These are phyloP conservation scores for Xiphydria camelus DNA, from an alignment of 2,888 invertebrate genomes.

Conservation along the genomic window DNA sequence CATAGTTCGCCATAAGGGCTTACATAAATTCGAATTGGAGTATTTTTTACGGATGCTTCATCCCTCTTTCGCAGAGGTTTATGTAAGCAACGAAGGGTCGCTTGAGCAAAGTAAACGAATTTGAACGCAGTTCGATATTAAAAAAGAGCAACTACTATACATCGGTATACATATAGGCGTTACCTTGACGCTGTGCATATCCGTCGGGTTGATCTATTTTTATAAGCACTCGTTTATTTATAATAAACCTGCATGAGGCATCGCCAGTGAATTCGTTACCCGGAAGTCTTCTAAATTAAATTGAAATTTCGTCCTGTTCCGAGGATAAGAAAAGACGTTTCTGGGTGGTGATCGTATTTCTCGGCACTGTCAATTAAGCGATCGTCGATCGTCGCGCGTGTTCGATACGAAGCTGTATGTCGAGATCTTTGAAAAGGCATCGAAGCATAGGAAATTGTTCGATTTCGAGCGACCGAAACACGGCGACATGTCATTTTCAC, in stretches of 20 bases:
- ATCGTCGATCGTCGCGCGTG: too few species aligned
- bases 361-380: too few species aligned
- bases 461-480: not conserved
- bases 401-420: too few species aligned
- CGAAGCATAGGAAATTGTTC: too few species aligned
- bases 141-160: not conserved
- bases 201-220: not conserved
- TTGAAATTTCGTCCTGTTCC: not conserved
- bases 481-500: too few species aligned
- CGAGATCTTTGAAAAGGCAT: too few species aligned
- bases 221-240: not conserved
- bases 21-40: not conserved
- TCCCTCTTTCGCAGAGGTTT: not conserved
- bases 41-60: not conserved
- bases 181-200: not conserved
- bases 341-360: too few species aligned
- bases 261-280: too few species aligned
- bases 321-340: too few species aligned
- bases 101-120: not conserved
- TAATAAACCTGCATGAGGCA: too few species aligned
- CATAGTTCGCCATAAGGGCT: not conserved
- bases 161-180: not conserved
- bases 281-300: too few species aligned
- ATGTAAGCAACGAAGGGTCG: not conserved
- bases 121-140: conserved; percentile 1